A percentile compares a stretch with the other conserved stretches of the same genome.
phyloP scores from a whole-genome alignment of 2,797 vertebrate species.

The Sebastes vulpes region DNA sequence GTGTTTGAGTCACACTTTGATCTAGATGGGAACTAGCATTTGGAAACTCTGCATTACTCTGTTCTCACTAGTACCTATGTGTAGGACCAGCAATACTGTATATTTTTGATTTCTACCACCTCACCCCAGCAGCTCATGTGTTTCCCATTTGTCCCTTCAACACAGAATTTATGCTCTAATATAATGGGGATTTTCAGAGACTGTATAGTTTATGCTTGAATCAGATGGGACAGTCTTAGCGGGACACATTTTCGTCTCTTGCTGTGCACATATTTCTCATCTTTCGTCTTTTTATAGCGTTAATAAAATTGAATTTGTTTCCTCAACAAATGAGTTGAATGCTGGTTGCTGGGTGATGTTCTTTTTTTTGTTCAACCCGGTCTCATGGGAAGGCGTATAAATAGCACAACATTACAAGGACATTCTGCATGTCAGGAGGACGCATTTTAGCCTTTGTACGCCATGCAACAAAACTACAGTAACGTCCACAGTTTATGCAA shows the following conservation, averaged over 20 bases:
- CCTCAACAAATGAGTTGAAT: conserved; percentile 13
- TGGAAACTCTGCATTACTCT: background rate
- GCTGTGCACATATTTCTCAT: conserved; percentile 8
- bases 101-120: conserved; percentile 2
- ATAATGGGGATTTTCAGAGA: conserved; percentile 26
- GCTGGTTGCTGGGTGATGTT: conserved; percentile 4
- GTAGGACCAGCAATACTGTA: background rate
- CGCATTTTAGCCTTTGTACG: too few species aligned
- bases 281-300: background rate
- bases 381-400: background rate
- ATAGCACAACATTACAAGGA: background rate
- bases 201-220: conserved; percentile 23
- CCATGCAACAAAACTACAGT: too few species aligned
- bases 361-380: too few species aligned
- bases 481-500: too few species aligned
- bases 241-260: conserved; percentile 6
- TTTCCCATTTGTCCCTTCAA: conserved; percentile 42
- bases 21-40: background rate
- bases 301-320: conserved; percentile 30
- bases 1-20: conserved; percentile 2
- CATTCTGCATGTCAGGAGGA: background rate
- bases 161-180: conserved; percentile 30
- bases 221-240: conserved; percentile 15
- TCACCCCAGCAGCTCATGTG: conserved; percentile 32
- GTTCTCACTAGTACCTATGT: background rate